A percentile compares a stretch with the other conserved stretches of the same genome.
These are phyloP conservation scores for Diprion similis DNA, from an alignment of 1,140 invertebrate genomes.

Conservation along the genomic window DNA sequence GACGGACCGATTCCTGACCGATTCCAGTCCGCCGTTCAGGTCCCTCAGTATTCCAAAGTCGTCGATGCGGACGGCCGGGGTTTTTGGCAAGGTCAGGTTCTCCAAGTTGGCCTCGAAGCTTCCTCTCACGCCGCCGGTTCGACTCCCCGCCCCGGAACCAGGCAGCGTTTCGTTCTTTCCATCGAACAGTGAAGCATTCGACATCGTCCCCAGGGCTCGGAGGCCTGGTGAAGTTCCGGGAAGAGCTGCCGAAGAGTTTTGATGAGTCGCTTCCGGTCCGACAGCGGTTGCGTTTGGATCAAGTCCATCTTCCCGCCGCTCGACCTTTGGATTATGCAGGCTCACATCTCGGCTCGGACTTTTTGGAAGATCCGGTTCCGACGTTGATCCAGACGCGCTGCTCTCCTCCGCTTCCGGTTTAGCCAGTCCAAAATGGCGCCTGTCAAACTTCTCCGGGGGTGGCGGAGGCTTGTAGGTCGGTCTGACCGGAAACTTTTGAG, in stretches of 20 bases:
- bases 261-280: background rate
- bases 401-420: slow-evolving; percentile 36
- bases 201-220: background rate
- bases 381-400: slow-evolving; percentile 17
- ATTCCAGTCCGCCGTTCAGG: background rate
- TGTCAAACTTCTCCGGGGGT: slow-evolving; percentile 49
- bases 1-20: background rate
- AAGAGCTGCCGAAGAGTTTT: background rate
- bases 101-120: background rate
- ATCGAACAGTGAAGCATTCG: background rate
- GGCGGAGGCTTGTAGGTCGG: slow-evolving; percentile 44
- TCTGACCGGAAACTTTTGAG: slow-evolving; percentile 48
- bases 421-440: slow-evolving; percentile 48
- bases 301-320: background rate
- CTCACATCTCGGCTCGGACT: slow-evolving; percentile 39
- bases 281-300: too few species aligned
- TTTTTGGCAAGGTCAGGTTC: background rate
- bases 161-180: background rate
- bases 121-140: background rate
- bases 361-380: slow-evolving; percentile 41
- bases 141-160: slow-evolving; percentile 3
- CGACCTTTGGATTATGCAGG: background rate
- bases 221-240: background rate
- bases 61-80: background rate
- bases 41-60: slow-evolving; percentile 2